Conservation (phyloP, 92 coral and sea anemone species). For the Galaxea fascicularis region DNA sequence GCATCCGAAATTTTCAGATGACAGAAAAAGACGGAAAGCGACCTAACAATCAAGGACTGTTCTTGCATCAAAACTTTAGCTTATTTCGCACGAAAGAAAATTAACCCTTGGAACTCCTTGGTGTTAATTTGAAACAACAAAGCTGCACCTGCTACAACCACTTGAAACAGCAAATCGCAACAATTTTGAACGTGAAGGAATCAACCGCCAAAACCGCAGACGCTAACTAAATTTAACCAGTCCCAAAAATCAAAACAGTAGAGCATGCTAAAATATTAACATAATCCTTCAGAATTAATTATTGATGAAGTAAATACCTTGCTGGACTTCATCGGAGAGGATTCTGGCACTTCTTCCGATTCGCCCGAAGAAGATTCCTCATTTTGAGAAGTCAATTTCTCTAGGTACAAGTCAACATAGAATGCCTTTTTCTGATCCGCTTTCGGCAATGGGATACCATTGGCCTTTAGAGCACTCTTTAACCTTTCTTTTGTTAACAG, state of each 20-base stretch:
- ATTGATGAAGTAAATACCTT: constrained; percentile 53
- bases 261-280: constrained; percentile 26
- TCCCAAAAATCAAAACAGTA: background rate
- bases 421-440: constrained; percentile 88
- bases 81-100: background rate
- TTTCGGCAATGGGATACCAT: constrained; percentile 83
- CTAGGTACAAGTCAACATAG: constrained; percentile 82
- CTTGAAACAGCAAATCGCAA: constrained; percentile 32
- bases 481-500: constrained; percentile 89
- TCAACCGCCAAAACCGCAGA: constrained; percentile 42
- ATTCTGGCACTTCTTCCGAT: constrained; percentile 55
- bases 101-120: background rate
- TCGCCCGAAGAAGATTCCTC: constrained; percentile 86
- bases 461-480: constrained; percentile 78
- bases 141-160: constrained; percentile 50
- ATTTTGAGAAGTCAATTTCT: constrained; percentile 86
- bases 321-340: constrained; percentile 57
- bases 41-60: background rate
- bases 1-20: background rate
- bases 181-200: background rate
- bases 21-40: background rate
- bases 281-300: constrained; percentile 7
- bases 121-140: constrained; percentile 32
- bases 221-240: constrained; percentile 8
- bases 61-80: background rate